phyloP scores from a whole-genome alignment of 2,113 vertebrate genomes.

The Chrysemys picta region DNA sequence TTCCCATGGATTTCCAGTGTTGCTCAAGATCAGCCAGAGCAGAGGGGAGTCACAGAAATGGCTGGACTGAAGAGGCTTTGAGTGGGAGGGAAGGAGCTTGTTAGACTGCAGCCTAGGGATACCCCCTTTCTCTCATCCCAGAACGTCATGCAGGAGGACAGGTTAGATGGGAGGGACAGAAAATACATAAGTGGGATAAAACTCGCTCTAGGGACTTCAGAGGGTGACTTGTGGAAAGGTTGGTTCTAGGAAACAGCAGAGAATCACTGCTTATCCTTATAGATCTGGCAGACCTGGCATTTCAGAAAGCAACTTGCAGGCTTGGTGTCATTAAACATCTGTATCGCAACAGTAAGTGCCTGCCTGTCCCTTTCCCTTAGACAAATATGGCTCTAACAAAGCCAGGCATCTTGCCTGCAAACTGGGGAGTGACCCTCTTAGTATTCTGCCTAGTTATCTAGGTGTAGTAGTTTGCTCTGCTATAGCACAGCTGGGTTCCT shows the following conservation, averaged over 20 bases:
- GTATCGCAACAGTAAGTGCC: neutral
- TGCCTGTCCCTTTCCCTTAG: fast-evolving
- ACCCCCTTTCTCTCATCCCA: neutral
- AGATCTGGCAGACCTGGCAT: neutral
- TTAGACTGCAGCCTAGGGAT: neutral
- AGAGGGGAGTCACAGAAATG: neutral
- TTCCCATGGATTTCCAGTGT: neutral
- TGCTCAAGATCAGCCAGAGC: neutral
- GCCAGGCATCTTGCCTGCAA: neutral
- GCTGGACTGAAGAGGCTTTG: neutral
- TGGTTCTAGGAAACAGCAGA: neutral
- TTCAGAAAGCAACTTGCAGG: neutral
- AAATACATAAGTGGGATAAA: neutral
- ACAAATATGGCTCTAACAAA: neutral
- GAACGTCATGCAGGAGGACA: neutral
- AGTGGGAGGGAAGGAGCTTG: neutral
- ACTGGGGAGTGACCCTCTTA: neutral
- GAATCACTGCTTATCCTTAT: neutral
- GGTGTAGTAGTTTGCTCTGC: neutral
- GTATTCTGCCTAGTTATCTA: neutral
- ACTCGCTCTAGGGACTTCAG: neutral
- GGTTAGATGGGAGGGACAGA: neutral
- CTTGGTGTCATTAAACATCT: neutral
- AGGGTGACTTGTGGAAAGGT: neutral
- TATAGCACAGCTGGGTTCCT: neutral